Percentiles rank a stretch among this genome's conserved stretches.
Conservation (phyloP, 2,888 invertebrate genomes). For the Diaperis boleti region DNA sequence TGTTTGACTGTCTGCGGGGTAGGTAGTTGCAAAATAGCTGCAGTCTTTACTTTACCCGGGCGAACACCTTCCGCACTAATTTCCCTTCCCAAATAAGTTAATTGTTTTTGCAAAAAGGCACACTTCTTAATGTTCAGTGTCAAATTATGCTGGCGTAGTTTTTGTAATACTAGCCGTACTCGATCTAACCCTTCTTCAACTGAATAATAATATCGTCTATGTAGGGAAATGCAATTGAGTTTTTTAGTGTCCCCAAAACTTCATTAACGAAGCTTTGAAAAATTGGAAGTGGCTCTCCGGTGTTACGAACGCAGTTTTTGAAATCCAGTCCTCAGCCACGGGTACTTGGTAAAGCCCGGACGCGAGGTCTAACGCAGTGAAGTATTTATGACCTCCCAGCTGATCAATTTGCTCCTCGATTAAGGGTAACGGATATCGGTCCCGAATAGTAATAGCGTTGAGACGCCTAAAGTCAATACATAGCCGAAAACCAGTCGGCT, state of each 20-base stretch:
- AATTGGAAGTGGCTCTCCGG: no score
- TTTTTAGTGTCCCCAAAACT: not conserved
- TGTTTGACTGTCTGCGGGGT: not conserved
- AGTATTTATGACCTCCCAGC: not conserved
- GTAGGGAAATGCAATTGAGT: not conserved
- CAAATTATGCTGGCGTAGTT: conserved; percentile 31
- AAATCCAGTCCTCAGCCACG: not conserved
- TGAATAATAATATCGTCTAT: not conserved
- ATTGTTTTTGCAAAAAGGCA: conserved; percentile 40
- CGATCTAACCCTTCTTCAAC: conserved; percentile 32
- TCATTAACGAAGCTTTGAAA: not conserved
- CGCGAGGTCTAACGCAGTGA: not conserved
- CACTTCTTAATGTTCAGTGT: conserved; percentile 46
- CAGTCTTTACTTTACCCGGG: conserved; percentile 43
- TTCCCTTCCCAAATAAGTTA: conserved; percentile 46
- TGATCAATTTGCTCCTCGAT: conserved; percentile 4
- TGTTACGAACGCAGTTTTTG: no score
- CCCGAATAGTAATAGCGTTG: no score
- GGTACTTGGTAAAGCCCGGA: conserved; percentile 1
- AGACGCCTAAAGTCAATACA: not conserved
- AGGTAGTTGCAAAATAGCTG: conserved; percentile 4
- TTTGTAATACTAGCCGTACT: conserved; percentile 29
- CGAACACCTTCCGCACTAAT: conserved; percentile 41
- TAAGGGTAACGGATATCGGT: not conserved
- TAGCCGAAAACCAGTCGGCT: not conserved